Conservation (phyloP, 2,113 vertebrate species). For the Heterochromis multidens region DNA sequence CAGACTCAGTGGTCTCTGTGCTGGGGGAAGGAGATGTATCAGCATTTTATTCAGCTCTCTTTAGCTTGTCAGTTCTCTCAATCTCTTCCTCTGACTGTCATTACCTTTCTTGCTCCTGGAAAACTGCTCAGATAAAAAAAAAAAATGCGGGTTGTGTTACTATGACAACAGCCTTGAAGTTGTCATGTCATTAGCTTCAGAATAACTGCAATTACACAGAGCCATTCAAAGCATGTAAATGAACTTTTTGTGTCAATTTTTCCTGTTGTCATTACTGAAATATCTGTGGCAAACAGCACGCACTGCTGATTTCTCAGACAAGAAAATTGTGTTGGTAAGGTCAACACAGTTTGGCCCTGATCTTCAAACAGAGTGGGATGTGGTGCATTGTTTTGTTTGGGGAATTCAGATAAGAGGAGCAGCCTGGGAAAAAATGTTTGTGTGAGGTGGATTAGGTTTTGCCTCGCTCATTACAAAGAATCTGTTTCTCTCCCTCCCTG, state of each 20-base stretch:
- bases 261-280: not conserved
- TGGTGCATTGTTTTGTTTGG: not conserved
- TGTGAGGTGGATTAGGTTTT: not conserved
- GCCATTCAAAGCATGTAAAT: not conserved
- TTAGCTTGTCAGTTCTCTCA: not conserved
- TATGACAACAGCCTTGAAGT: not conserved
- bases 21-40: not conserved
- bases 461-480: not conserved
- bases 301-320: not conserved
- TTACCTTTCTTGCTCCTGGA: not conserved
- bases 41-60: not conserved
- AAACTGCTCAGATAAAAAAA: not conserved
- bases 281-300: not conserved
- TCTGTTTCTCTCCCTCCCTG: not conserved
- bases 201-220: not conserved
- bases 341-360: not conserved
- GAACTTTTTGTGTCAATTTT: not conserved
- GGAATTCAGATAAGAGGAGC: not conserved
- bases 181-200: not conserved
- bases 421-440: not conserved
- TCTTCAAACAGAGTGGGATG: not conserved
- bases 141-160: not conserved
- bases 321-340: not conserved
- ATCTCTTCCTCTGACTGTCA: not conserved
- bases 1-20: not conserved